Percentiles rank a stretch among this genome's conserved stretches.
These are phyloP conservation scores for Catocala nupta DNA, from an alignment of 2,888 invertebrate species.

Conservation along the genomic window DNA sequence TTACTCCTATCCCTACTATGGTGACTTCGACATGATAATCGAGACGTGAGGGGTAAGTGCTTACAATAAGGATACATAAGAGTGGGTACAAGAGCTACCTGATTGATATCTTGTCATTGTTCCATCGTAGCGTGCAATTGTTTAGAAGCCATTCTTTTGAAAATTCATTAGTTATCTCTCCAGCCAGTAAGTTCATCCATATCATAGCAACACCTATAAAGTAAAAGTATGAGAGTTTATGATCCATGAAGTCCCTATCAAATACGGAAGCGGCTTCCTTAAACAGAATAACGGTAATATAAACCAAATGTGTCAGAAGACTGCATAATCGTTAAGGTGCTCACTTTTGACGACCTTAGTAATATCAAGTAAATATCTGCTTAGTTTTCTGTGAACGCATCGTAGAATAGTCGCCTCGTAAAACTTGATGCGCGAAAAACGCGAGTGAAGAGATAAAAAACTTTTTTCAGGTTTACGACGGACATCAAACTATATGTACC, in stretches of 20 bases:
- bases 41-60: too few relatives aligned
- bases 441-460: slow-evolving; percentile 44
- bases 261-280: slow-evolving; percentile 4
- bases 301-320: slow-evolving; percentile 16
- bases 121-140: too few relatives aligned
- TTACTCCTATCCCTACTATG: too few relatives aligned
- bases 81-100: too few relatives aligned
- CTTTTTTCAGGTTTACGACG: slow-evolving; percentile 47
- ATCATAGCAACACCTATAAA: not conserved
- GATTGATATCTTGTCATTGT: too few relatives aligned
- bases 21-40: too few relatives aligned
- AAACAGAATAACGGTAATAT: slow-evolving; percentile 11
- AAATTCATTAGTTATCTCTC: too few relatives aligned
- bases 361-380: slow-evolving; percentile 29
- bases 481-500: slow-evolving; percentile 49
- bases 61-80: too few relatives aligned
- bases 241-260: slow-evolving; percentile 3
- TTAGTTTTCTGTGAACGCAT: slow-evolving; percentile 44
- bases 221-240: not conserved
- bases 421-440: slow-evolving; percentile 47
- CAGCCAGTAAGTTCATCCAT: too few relatives aligned
- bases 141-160: too few relatives aligned
- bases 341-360: slow-evolving; percentile 27
- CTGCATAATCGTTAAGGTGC: slow-evolving; percentile 6
- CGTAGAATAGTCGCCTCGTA: slow-evolving; percentile 37